Conservation (phyloP, 2,797 vertebrate genomes). For the Eulemur rubriventer region DNA sequence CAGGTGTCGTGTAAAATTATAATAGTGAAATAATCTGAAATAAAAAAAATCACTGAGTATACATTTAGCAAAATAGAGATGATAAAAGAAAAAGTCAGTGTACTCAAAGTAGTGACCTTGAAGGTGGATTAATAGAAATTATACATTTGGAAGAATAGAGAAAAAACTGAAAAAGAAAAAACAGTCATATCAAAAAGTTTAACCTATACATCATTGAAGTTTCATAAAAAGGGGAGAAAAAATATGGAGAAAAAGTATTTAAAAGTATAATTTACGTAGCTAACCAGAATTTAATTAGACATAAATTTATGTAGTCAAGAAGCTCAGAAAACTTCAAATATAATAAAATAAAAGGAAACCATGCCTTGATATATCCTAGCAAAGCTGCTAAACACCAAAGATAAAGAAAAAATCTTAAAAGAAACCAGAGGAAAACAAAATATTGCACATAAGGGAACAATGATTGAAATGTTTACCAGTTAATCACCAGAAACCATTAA, state of each 20-base stretch:
- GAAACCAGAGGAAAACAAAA: neutral
- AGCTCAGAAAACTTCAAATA: neutral
- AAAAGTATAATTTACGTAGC: neutral
- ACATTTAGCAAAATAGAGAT: neutral
- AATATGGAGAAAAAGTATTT: neutral
- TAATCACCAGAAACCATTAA: neutral
- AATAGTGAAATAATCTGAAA: neutral
- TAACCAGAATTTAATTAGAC: neutral
- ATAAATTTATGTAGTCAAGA: neutral
- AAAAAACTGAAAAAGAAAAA: neutral
- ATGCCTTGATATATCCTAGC: neutral
- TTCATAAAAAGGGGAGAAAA: neutral
- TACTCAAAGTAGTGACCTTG: neutral
- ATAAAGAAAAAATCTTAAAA: neutral
- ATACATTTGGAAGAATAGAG: neutral
- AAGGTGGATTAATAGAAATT: neutral
- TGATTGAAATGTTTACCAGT: neutral
- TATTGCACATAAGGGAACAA: neutral
- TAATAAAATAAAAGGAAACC: neutral
- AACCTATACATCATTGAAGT: neutral
- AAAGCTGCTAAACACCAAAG: neutral
- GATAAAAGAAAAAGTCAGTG: neutral
- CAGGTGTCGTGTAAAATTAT: neutral
- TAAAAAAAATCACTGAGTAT: neutral
- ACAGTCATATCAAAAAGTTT: neutral